Evolutionary conservation across 2,797 vertebrate genomes (phyloP), one percentile per base, ranked within the genome.

Genomic region (Bradypodion pumilum): DNA sequence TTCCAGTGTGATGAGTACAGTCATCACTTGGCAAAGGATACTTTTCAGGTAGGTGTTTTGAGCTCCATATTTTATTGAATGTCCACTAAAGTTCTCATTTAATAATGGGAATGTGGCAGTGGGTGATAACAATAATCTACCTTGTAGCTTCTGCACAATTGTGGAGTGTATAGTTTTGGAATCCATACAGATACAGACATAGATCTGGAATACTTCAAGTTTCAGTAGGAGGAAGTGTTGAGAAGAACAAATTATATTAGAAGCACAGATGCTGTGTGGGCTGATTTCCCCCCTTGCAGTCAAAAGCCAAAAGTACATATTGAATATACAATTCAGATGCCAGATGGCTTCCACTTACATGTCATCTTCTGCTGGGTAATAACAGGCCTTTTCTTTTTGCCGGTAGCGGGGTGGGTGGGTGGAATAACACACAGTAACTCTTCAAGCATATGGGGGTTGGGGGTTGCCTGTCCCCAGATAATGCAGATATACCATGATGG

Each of bases 231-330:
- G 86, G 82, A 84, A 76, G 78, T 81, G 86, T 84, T 81, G 86
- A 87, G 73, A 80, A 81, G 86, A 81, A 81, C 78, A 87, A 84
- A 87, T 84, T 84, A 87, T 37, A 84, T 78, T 87, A 73, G 74
- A 84, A 87, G 82, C 86, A 78, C 82, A 87, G 86, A 87, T 87
- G 86, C 82, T 84, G 66, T 84, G 78, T 87, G 82, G 82, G 82
- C 78, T 78, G 86, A 81, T 63, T n/a, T 8, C 29, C 79, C 37
- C 60, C 44, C 76, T 79, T 81, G 84, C 79, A 77, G 79, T 85
- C 84, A 87, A 77, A 87, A 87, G 86, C 74, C 86, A 81, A 87
- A 87, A 81, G 82, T 84, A 78, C 86, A 87, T 77, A 81, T 80
- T 87, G 82, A 83, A 80, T 80, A 77, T 70, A 84, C 79, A 87